Percentiles rank a stretch among this genome's conserved stretches.
These are phyloP conservation scores for Reinhardtius hippoglossoides DNA, from an alignment of 2,113 vertebrate species.

Conservation along the genomic window DNA sequence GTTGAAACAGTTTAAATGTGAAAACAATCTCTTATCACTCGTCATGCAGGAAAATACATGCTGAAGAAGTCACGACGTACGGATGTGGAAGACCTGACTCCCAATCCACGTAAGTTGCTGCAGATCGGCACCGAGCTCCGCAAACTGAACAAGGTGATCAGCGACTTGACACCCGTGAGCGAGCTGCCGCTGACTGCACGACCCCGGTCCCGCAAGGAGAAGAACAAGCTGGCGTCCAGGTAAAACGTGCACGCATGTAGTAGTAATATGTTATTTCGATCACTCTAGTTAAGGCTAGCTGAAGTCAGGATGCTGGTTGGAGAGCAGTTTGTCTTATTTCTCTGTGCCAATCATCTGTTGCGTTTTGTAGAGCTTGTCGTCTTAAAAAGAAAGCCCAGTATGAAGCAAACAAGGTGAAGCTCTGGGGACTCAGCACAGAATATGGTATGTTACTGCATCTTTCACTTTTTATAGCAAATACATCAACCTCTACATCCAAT, in stretches of 20 bases:
- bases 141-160: conserved; percentile 98
- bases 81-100: conserved; percentile 97
- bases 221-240: conserved; percentile 99
- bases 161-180: conserved; percentile 96
- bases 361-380: conserved; percentile 90
- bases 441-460: conserved; percentile 87
- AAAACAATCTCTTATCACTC: background rate
- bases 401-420: conserved; percentile 99
- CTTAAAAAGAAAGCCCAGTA: conserved; percentile 99
- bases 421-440: conserved; percentile 99
- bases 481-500: background rate
- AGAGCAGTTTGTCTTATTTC: conserved; percentile 4
- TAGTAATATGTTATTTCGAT: background rate
- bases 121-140: conserved; percentile 96
- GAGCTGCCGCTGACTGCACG: conserved; percentile 95
- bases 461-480: background rate
- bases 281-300: background rate
- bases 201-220: conserved; percentile 97
- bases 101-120: conserved; percentile 95
- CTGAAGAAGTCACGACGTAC: conserved; percentile 98
- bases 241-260: conserved; percentile 50
- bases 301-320: background rate
- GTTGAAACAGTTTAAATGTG: background rate
- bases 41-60: conserved; percentile 89
- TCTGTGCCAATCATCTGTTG: conserved; percentile 5